Evolutionary conservation across 2,113 vertebrate species (phyloP).

Genomic region (Hippocampus mohnikei): DNA sequence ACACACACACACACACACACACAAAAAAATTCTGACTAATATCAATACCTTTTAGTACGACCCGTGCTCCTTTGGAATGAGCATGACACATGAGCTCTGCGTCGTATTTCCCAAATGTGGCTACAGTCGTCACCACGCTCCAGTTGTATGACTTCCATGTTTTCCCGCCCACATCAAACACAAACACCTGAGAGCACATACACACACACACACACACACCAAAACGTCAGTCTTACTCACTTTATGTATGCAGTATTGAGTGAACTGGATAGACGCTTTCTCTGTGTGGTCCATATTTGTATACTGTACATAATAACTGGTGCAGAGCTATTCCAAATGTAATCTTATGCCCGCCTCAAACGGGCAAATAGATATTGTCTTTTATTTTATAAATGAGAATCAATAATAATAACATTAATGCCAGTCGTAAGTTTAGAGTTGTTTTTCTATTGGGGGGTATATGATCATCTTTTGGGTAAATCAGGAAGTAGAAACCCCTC

Average conservation of each 20-base stretch:
- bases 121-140: constrained; percentile 88
- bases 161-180: constrained; percentile 85
- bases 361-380: too few relatives aligned
- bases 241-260: background rate
- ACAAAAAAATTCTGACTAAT: too few relatives aligned
- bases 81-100: constrained; percentile 88
- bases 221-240: background rate
- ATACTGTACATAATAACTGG: background rate
- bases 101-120: constrained; percentile 84
- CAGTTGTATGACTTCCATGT: constrained; percentile 89
- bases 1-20: too few relatives aligned
- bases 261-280: background rate
- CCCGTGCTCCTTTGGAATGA: constrained; percentile 82
- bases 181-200: constrained; percentile 77
- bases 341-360: too few relatives aligned
- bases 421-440: background rate
- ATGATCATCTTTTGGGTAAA: background rate
- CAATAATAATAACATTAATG: too few relatives aligned
- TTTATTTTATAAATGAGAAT: too few relatives aligned
- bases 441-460: background rate
- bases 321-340: too few relatives aligned
- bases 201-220: too few relatives aligned
- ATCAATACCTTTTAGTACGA: constrained; percentile 89
- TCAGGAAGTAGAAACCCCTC: background rate
- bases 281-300: background rate